Conservation (phyloP, 2,113 vertebrate genomes). For the Ptychochromis oligacanthus region DNA sequence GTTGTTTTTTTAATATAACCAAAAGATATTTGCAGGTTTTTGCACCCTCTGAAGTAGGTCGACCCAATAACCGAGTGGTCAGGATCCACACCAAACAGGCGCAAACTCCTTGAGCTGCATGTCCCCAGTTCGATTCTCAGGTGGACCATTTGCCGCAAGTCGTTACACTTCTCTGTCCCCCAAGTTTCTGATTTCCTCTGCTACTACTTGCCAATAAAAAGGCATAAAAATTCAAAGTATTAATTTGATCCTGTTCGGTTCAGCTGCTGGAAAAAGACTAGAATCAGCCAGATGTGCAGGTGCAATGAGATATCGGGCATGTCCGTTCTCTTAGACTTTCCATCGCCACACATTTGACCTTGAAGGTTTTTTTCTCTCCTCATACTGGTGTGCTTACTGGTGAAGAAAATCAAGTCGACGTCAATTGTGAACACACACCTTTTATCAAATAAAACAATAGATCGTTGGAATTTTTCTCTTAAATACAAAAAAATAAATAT, state of each 20-base stretch:
- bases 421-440: neutral
- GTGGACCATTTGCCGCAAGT: neutral
- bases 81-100: neutral
- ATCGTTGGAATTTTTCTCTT: neutral
- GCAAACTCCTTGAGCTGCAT: neutral
- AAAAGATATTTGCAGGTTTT: neutral
- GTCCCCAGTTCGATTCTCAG: neutral
- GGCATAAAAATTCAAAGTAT: neutral
- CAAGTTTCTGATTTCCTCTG: rapidly evolving
- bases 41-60: neutral
- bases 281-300: conserved; percentile 16
- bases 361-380: neutral
- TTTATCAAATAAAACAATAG: neutral
- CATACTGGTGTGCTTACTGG: neutral
- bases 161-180: neutral
- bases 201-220: neutral
- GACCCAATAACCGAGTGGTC: neutral
- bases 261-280: neutral
- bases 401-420: neutral
- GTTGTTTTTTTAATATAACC: too few species aligned
- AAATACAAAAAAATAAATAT: neutral
- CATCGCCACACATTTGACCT: neutral
- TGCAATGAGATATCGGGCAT: neutral
- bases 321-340: neutral
- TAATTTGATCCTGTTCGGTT: neutral